These are phyloP conservation scores for Plutomurus gul DNA, from an alignment of 1,140 invertebrate species.

Conservation along the genomic window DNA sequence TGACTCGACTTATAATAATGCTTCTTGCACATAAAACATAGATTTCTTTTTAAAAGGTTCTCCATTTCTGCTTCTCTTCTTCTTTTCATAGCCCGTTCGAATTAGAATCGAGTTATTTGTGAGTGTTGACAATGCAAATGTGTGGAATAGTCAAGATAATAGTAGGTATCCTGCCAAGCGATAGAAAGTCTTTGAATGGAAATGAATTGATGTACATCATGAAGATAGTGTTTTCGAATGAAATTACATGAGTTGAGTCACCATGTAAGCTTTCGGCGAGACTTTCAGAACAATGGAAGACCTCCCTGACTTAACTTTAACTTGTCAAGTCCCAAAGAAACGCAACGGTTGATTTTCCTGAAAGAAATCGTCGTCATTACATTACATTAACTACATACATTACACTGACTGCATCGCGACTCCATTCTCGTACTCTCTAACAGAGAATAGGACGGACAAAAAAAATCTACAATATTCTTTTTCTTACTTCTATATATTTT, in stretches of 20 bases:
- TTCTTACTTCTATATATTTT: too few species aligned
- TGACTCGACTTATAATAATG: background rate
- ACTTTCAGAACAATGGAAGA: slow-evolving; percentile 16
- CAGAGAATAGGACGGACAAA: background rate
- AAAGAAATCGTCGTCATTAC: slow-evolving; percentile 23
- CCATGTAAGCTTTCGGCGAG: slow-evolving; percentile 31
- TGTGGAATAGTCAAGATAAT: slow-evolving; percentile 1
- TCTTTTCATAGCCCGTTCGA: slow-evolving; percentile 2
- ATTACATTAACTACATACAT: background rate
- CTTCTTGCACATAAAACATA: background rate
- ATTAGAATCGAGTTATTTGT: slow-evolving; percentile 31
- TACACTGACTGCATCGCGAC: background rate
- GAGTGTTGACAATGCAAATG: slow-evolving; percentile 34
- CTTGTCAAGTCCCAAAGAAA: slow-evolving; percentile 17
- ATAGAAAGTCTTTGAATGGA: slow-evolving; percentile 22
- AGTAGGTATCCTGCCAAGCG: slow-evolving; percentile 16
- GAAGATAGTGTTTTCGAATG: slow-evolving; percentile 29
- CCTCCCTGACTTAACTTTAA: slow-evolving; percentile 31
- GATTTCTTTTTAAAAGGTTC: background rate
- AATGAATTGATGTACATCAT: slow-evolving; percentile 30
- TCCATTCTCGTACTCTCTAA: background rate
- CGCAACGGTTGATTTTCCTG: slow-evolving; percentile 28
- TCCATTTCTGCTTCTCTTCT: background rate
- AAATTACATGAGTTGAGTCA: slow-evolving; percentile 33
- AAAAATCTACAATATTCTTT: background rate